Base-by-base conservation (phyloP, 2,797 vertebrate genomes). In the Periparus ater region DNA sequence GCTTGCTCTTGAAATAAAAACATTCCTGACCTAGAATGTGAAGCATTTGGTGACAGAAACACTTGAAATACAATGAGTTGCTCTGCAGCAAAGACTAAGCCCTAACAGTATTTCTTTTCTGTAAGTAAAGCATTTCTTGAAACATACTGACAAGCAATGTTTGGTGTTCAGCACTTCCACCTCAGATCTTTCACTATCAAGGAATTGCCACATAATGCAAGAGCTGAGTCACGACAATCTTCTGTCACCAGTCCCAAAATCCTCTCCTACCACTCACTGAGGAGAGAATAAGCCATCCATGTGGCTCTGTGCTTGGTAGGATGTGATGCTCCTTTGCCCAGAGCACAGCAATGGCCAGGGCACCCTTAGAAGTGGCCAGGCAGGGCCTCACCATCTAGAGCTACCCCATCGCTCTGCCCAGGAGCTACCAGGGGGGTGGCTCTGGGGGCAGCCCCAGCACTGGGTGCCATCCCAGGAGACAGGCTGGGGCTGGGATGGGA, bases 291-390 rank as follows among this genome's bases (percentile, higher is more conserved):
- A 84, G 38, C 36, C 38, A 70, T 36, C 3, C 57, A 48, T 5
- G 1, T 29, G 61, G 20, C 74, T 58, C 70, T 62, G 20, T 21
- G 17, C 9, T 2, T 19, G 18, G 17, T 3, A 79, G 30, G 30
- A 51, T 7, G 7, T 9, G 32, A 32, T 54, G 19, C 18, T 86
- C 21, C 76, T 51, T 19, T 9, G 23, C 45, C 10, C 23, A 7
- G 34, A 57, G 34, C 32, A 17, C n/a, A 73, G 61, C 18, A 34
- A 13, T 14, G 25, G 40, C 25, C 32, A 54, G 4, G 38, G 40
- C 2, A 5, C 11, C 40, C 17, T 10, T 16, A 5, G 9, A 8
- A 13, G 19, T 5, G 12, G 66, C 26, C 14, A 2, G 17, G 21
- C 34, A 72, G 30, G 34, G 20, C 13, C 20, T 34, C 7, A 2